Conservation (phyloP, 2,888 invertebrate genomes). For the Drosophila borealis region DNA sequence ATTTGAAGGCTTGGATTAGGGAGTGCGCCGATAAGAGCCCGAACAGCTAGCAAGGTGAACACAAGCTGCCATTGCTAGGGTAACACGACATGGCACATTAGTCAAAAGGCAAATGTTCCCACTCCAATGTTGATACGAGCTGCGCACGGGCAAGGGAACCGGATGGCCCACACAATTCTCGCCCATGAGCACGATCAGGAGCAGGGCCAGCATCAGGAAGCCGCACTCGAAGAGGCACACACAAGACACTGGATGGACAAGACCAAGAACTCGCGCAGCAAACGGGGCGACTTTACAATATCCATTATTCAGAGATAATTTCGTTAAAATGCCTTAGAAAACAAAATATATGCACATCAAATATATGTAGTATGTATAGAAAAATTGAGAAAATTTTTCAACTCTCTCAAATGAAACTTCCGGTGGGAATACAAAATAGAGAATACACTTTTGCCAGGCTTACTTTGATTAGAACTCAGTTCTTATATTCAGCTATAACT, state of each 20-base stretch:
- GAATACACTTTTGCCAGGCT: no score
- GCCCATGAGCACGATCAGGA: not conserved
- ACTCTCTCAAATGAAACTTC: no score
- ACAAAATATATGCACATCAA: no score
- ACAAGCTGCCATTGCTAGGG: slow-evolving; percentile 32
- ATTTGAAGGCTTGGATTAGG: slow-evolving; percentile 57
- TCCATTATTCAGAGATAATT: not conserved
- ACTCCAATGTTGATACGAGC: not conserved
- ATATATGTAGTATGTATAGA: no score
- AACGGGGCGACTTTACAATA: not conserved
- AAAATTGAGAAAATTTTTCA: no score
- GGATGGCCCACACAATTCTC: not conserved
- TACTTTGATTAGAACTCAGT: no score
- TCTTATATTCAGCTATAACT: no score
- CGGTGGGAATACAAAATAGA: no score
- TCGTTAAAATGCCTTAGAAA: not conserved
- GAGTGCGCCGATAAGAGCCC: slow-evolving; percentile 38
- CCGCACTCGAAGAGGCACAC: not conserved
- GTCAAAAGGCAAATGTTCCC: slow-evolving; percentile 37
- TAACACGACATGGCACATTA: slow-evolving; percentile 51
- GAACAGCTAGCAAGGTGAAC: slow-evolving; percentile 30
- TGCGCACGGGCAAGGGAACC: not conserved
- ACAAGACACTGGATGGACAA: not conserved
- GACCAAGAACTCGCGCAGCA: not conserved
- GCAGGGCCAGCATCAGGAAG: not conserved